Conservation (phyloP, 2,113 vertebrate species). For the Tylochromis polylepis region DNA sequence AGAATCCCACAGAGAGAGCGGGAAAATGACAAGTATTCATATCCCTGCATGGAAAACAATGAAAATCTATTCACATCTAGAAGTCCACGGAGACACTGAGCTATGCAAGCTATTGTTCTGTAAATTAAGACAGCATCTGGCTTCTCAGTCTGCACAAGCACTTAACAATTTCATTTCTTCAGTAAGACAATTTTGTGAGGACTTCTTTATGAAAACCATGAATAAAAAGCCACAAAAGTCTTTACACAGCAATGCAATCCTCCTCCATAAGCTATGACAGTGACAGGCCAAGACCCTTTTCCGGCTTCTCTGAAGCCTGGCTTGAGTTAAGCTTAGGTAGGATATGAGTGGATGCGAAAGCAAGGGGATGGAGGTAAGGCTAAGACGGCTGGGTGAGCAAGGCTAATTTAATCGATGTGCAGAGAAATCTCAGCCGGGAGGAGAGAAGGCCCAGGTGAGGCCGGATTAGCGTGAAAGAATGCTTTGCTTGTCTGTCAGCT, state of each 20-base stretch:
- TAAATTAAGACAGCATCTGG: neutral
- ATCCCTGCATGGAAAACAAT: neutral
- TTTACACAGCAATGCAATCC: neutral
- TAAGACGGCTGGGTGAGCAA: neutral
- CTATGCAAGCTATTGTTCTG: neutral
- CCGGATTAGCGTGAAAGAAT: constrained; percentile 2
- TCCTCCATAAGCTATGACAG: neutral
- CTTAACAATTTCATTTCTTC: neutral
- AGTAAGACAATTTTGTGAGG: neutral
- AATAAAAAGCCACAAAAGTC: neutral
- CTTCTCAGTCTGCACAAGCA: neutral
- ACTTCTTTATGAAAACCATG: neutral
- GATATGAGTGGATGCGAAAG: neutral
- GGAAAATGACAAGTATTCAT: neutral
- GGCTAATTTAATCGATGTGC: constrained; percentile 22
- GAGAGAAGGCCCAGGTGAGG: neutral
- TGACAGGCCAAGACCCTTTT: neutral
- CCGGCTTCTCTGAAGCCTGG: neutral
- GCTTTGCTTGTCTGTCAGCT: neutral
- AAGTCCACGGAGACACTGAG: neutral
- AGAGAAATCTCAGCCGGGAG: constrained; percentile 11
- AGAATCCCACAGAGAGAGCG: neutral
- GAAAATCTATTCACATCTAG: neutral
- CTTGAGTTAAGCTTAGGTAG: neutral
- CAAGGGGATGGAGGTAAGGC: neutral